phyloP scores from a whole-genome alignment of 1,140 invertebrate genomes.

The Patella vulgata region DNA sequence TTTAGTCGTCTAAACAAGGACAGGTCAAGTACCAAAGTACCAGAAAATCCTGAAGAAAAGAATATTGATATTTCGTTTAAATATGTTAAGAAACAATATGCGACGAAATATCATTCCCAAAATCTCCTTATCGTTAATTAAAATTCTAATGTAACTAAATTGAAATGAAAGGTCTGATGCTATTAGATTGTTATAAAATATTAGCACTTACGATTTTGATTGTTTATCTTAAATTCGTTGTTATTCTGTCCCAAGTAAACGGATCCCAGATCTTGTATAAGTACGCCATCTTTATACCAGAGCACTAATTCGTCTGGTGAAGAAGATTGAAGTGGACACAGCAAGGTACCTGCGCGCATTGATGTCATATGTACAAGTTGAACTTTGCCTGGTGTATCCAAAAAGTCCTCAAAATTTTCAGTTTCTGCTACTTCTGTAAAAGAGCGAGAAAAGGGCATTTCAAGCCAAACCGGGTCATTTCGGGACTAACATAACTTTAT shows the following conservation, averaged over 20 bases:
- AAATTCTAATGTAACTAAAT: neutral
- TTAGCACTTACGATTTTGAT: too few relatives aligned
- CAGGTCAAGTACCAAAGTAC: conserved; percentile 12
- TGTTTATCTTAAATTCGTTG: too few relatives aligned
- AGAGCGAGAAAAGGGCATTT: too few relatives aligned
- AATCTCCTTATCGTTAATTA: neutral
- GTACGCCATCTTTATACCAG: conserved; percentile 21
- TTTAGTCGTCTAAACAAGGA: conserved; percentile 6
- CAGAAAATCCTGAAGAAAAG: conserved; percentile 11
- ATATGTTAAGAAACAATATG: neutral
- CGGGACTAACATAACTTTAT: too few relatives aligned
- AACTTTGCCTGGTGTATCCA: neutral
- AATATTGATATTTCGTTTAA: neutral
- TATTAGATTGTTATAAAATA: too few relatives aligned
- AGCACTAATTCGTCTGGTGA: conserved; percentile 7
- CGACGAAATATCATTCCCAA: neutral
- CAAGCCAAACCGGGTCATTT: too few relatives aligned
- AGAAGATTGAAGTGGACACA: conserved; percentile 6
- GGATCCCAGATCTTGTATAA: conserved; percentile 4
- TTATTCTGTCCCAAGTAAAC: too few relatives aligned
- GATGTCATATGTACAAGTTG: conserved; percentile 11
- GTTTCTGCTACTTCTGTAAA: too few relatives aligned
- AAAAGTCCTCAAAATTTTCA: neutral
- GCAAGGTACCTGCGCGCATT: neutral
- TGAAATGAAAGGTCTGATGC: too few relatives aligned